Evolutionary conservation across 2,113 vertebrate genomes (phyloP), one percentile per base, ranked within the genome.

Genomic region (Dendropsophus ebraccatus): DNA sequence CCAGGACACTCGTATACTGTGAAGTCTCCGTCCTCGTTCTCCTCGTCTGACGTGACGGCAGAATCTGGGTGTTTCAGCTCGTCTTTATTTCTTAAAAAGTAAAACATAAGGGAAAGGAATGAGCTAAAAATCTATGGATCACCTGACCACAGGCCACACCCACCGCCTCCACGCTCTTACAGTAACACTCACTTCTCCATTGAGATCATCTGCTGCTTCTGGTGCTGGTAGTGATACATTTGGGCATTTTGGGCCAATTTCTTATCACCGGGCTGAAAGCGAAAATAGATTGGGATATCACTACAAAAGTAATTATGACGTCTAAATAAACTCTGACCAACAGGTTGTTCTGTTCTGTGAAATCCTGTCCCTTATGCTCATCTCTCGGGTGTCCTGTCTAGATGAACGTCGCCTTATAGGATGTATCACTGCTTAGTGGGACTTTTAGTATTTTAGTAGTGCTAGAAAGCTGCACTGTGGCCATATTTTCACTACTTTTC

Each of bases 201-300:
- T 83, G 96, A 97, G 81, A 97, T 92, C 96, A 99, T 97, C 93
- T 99, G 97, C 91, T 98, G 97, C 86, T 97, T 96, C 94, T 98
- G 97, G 89, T 98, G 97, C 88, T 98, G 97, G 91, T 97, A 99
- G 91, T 99, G 97, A 89, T 96, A 98, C 96, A 99, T 96, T 92
- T 99, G 97, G 0, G 97, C 97, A 0, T 93, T 97, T 84, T 96
- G 96, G 2, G 96, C 97, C 91, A 98, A 92, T 0, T 94, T 96
- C 90, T 96, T 96, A 91, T 99, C 97, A 13, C 96, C 97, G 0
- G 95, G 95, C 97, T 99, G 89, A 0, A 56, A 41, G 8, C 8
- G 41, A 41, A 41, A 41, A 5, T 41, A 28, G 47, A n/a, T n/a
- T n/a, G n/a, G n/a, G n/a, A n/a, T n/a, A n/a, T n/a, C n/a, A n/a